Conservation (phyloP, 2,888 invertebrate genomes). For the Cetonia aurata region DNA sequence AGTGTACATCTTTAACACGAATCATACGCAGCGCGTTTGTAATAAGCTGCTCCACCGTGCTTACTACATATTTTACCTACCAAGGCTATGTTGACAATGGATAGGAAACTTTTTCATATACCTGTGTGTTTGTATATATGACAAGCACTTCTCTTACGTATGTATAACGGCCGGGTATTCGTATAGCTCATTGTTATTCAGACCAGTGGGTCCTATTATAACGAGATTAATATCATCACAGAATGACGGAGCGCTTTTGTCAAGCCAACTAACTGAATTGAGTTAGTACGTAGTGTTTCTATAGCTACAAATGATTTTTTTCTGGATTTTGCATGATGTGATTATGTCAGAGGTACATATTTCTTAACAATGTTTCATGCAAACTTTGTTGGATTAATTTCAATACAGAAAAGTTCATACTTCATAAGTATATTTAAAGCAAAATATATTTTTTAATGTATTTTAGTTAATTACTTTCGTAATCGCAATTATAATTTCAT, state of each 20-base stretch:
- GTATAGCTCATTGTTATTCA: conserved; percentile 28
- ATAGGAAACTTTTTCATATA: conserved; percentile 15
- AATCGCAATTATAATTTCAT: too few relatives aligned
- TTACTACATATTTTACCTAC: conserved; percentile 6
- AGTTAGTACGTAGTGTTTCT: not conserved
- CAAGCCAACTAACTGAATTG: conserved; percentile 28
- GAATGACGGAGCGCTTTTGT: conserved; percentile 33
- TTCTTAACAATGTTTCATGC: not conserved
- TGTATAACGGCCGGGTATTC: conserved; percentile 24
- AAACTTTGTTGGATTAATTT: conserved; percentile 7
- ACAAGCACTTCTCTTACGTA: conserved; percentile 20
- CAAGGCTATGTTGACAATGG: conserved; percentile 10
- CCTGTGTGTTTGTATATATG: conserved; percentile 20
- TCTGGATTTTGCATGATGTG: too few relatives aligned
- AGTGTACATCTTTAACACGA: too few relatives aligned
- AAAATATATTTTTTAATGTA: too few relatives aligned
- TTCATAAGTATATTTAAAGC: too few relatives aligned
- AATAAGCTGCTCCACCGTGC: not conserved
- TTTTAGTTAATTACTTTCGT: too few relatives aligned
- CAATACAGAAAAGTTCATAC: conserved; percentile 14
- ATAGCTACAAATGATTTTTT: too few relatives aligned
- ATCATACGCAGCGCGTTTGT: not conserved
- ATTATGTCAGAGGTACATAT: too few relatives aligned
- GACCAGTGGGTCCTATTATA: conserved; percentile 31
- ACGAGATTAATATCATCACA: conserved; percentile 34